Conservation (phyloP, 2,888 invertebrate species). For the Bombyx huttoni region DNA sequence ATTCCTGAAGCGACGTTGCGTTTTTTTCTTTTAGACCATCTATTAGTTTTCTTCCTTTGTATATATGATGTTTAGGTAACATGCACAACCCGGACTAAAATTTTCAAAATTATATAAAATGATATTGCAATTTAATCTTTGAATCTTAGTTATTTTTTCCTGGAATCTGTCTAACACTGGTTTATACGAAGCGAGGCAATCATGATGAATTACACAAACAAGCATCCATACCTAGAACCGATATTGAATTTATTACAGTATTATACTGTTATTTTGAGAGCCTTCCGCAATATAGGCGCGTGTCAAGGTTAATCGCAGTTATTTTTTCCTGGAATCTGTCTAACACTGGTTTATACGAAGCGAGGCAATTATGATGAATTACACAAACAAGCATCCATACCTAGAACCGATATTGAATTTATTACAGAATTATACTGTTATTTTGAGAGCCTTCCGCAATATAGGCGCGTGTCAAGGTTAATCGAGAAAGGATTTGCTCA, state of each 20-base stretch:
- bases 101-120: not conserved
- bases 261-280: slow-evolving; percentile 7
- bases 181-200: slow-evolving; percentile 4
- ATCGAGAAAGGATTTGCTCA: slow-evolving; percentile 21
- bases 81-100: not conserved
- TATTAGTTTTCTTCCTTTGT: not conserved
- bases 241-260: not conserved
- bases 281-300: slow-evolving; percentile 10
- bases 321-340: too few relatives aligned
- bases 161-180: not conserved
- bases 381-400: slow-evolving; percentile 1
- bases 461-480: slow-evolving; percentile 27
- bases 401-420: not conserved
- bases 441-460: slow-evolving; percentile 10
- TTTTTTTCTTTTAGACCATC: not conserved
- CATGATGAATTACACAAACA: slow-evolving; percentile 2
- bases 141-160: too few relatives aligned
- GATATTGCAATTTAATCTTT: too few relatives aligned
- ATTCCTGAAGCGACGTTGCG: not conserved
- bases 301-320: slow-evolving; percentile 41
- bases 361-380: not conserved
- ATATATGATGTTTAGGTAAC: not conserved
- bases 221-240: not conserved
- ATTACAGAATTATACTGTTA: slow-evolving; percentile 2
- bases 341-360: slow-evolving; percentile 3